Conservation (phyloP, 2,797 vertebrate species). For the Gymnothorax reevesii region DNA sequence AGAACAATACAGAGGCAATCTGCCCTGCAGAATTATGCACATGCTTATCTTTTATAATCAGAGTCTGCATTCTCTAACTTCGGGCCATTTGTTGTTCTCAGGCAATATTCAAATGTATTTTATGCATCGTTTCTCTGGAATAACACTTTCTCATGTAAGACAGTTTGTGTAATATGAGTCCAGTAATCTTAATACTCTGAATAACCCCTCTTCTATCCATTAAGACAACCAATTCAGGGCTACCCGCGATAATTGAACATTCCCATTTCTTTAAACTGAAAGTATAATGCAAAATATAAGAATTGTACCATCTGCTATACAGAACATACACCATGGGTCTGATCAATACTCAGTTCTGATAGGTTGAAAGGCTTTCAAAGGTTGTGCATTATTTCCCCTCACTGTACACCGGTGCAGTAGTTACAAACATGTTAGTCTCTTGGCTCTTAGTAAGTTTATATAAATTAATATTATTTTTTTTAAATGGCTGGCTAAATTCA, state of each 20-base stretch:
- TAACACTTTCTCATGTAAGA: neutral
- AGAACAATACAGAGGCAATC: constrained; percentile 71
- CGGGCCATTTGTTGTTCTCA: neutral
- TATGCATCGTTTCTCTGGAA: neutral
- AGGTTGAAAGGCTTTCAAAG: no score
- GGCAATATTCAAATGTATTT: constrained; percentile 7
- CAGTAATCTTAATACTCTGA: neutral
- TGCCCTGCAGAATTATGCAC: constrained; percentile 68
- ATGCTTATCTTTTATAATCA: constrained; percentile 54
- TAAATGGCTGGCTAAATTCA: no score
- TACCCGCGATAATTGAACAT: neutral
- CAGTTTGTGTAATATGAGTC: neutral
- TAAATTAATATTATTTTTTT: no score
- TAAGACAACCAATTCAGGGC: neutral
- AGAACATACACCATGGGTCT: no score
- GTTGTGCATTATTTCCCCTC: no score
- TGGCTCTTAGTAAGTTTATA: no score
- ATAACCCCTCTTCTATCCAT: neutral
- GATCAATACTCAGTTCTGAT: no score
- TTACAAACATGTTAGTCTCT: no score
- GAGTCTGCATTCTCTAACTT: constrained; percentile 31
- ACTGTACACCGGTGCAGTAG: no score
- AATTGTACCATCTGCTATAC: neutral
- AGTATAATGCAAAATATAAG: neutral
- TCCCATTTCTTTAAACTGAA: neutral